Base-by-base conservation (phyloP, 23 tunicate species). In the Halocynthia aurantium region DNA sequence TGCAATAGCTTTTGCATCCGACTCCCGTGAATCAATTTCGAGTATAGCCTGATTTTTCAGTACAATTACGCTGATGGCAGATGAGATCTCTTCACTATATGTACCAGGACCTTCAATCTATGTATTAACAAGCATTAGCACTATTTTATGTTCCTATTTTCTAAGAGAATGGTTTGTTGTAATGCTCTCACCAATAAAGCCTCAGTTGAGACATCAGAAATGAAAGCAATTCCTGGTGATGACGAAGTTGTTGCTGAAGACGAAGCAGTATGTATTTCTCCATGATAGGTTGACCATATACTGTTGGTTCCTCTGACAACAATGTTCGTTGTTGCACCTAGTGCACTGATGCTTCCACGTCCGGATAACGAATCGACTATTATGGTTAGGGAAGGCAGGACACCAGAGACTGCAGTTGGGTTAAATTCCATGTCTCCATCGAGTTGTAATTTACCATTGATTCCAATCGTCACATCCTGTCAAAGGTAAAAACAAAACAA, bases 401-500 rank as follows among this genome's bases (percentile, higher is more conserved):
- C 44, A 31, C 44, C 80, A 58, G 60, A 50, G 68, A 10, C 61
- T 57, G 52, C 69, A 22, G 40, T 67, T 58, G 67, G 67, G 61
- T 55, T 53, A 31, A 76, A 76, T 55, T 10, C 6, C 5, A 76
- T 18, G 7, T 7, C 6, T 18, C 80, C 80, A 56, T 56, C 67
- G 12, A 76, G 56, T 8, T 56, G 67, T 22, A 76, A n/a, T 57
- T 55, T 52, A 13, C 80, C 80, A n/a, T 57, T 50, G 50, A 68
- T 76, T 76, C 20, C 49, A 15, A 76, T 57, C 40, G 49, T 76
- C 11, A 76, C 80, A 56, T 76, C 51, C 80, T 76, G 51, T 18
- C 22, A 17, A 67, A 12, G 31, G 18, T 31, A 31, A 31, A 31
- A 31, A 31, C 44, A 1, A 31, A 31, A 31, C 44, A 31, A 31